These are phyloP conservation scores for Drosophila navojoa DNA, from an alignment of 1,140 invertebrate genomes.

Conservation along the genomic window DNA sequence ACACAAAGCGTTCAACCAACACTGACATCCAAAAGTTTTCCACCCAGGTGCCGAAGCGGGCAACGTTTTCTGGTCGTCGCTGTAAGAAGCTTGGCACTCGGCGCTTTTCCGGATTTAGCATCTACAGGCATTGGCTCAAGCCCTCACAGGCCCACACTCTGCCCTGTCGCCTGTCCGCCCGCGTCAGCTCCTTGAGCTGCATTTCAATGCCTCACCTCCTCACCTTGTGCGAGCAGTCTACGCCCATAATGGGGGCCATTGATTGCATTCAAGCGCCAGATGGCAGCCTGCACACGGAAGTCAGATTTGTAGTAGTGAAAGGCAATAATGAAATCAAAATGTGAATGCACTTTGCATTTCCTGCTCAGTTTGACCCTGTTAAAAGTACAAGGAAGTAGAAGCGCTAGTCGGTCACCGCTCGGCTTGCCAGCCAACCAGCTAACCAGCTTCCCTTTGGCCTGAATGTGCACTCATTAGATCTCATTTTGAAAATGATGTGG, in stretches of 20 bases:
- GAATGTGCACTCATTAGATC: conserved; percentile 65
- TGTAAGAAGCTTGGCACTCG: neutral
- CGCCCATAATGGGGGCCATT: conserved; percentile 41
- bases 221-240: conserved; percentile 50
- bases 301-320: conserved; percentile 59
- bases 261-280: conserved; percentile 24
- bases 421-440: neutral
- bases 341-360: conserved; percentile 82
- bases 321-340: conserved; percentile 79
- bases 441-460: conserved; percentile 29
- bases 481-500: conserved; percentile 51
- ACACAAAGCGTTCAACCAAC: conserved; percentile 46
- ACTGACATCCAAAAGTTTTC: conserved; percentile 49
- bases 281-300: conserved; percentile 64
- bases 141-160: conserved; percentile 8
- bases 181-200: conserved; percentile 45
- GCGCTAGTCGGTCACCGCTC: neutral
- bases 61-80: conserved; percentile 18
- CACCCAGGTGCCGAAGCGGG: conserved; percentile 13
- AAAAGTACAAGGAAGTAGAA: conserved; percentile 12
- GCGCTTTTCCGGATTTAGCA: conserved; percentile 15
- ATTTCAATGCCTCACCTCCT: conserved; percentile 57
- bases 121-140: conserved; percentile 36
- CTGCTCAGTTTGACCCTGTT: conserved; percentile 76
- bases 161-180: neutral